A percentile compares a stretch with the other conserved stretches of the same genome.
phyloP scores from a whole-genome alignment of 2,888 invertebrate genomes.

The Melinaea menophilus region DNA sequence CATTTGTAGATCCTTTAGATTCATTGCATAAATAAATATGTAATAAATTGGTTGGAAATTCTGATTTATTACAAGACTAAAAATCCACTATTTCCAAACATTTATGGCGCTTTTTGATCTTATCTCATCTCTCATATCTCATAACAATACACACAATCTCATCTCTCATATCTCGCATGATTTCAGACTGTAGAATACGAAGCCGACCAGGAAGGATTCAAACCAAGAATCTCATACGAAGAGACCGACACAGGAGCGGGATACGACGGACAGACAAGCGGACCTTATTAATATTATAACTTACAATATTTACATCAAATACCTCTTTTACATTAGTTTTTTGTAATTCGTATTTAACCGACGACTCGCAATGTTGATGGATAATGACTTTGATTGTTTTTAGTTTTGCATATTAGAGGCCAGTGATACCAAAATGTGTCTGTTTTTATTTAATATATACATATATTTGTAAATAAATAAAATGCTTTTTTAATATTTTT shows the following conservation, averaged over 20 bases:
- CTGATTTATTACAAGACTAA: no score
- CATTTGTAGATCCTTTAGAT: no score
- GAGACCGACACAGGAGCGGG: constrained; percentile 65
- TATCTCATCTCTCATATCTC: not conserved
- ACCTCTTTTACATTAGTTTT: constrained; percentile 1
- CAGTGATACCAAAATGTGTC: constrained; percentile 25
- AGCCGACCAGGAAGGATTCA: constrained; percentile 82
- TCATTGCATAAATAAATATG: no score
- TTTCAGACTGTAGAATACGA: constrained; percentile 82
- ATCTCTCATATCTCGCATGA: not conserved
- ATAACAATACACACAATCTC: not conserved
- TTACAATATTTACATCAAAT: not conserved
- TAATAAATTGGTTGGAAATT: no score
- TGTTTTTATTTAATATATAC: not conserved
- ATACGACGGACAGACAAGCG: constrained; percentile 34
- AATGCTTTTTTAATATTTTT: no score
- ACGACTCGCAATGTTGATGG: constrained; percentile 54
- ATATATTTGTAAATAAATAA: no score
- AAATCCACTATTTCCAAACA: no score
- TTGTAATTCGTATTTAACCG: constrained; percentile 19
- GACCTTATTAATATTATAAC: constrained; percentile 27
- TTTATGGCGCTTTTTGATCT: not conserved
- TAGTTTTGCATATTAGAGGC: constrained; percentile 10
- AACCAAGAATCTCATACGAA: constrained; percentile 82
- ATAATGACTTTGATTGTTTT: constrained; percentile 31